Conservation (phyloP, 1,140 invertebrate species). For the Condylostylus longicornis region DNA sequence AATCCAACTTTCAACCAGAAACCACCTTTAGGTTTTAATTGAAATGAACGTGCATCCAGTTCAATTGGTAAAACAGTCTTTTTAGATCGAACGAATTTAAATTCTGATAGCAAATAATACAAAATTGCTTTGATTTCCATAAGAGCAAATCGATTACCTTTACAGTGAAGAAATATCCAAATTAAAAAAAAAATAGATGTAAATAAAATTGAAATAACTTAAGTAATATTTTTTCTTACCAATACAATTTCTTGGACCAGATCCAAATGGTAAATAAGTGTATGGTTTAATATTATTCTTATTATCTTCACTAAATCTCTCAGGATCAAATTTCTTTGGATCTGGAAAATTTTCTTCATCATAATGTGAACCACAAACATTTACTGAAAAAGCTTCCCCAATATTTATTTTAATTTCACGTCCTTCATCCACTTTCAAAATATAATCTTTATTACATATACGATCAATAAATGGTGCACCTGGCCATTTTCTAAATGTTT, state of each 20-base stretch:
- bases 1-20: constrained; percentile 22
- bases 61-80: constrained; percentile 26
- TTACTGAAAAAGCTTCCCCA: constrained; percentile 28
- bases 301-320: constrained; percentile 35
- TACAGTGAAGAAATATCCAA: too few relatives aligned
- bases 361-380: constrained; percentile 30
- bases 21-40: constrained; percentile 19
- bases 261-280: constrained; percentile 41
- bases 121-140: constrained; percentile 33
- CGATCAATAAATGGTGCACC: constrained; percentile 35
- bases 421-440: constrained; percentile 30
- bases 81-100: constrained; percentile 33
- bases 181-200: not conserved
- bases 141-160: constrained; percentile 30
- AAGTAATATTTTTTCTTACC: constrained; percentile 25
- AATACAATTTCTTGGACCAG: constrained; percentile 43
- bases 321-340: constrained; percentile 37
- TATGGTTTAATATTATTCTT: constrained; percentile 29
- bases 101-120: constrained; percentile 37
- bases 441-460: constrained; percentile 37
- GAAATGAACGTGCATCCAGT: constrained; percentile 12
- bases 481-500: constrained; percentile 42
- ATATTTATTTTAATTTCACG: constrained; percentile 20
- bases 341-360: constrained; percentile 38
- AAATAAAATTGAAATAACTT: not conserved